Evolutionary conservation across 1,140 invertebrate genomes (phyloP), one percentile per base, ranked within the genome.

Genomic region (Lordiphosa stackelbergi): DNA sequence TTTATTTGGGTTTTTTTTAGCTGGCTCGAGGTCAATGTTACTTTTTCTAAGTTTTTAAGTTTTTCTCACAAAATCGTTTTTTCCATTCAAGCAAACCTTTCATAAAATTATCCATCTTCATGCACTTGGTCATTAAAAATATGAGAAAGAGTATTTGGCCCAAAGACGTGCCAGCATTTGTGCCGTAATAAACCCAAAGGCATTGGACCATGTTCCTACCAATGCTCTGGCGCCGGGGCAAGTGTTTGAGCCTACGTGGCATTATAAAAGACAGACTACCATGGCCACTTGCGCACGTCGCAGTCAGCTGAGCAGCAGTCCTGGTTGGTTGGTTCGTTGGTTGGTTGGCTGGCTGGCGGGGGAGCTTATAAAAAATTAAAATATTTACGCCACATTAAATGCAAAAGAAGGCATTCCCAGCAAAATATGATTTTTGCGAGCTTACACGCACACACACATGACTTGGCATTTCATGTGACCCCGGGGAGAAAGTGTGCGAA

Each of bases 321-420:
- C n/a, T n/a, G n/a, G n/a, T n/a, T n/a, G n/a, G n/a, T n/a, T n/a
- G n/a, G n/a, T n/a, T n/a, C n/a, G n/a, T n/a, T n/a, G n/a, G n/a
- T n/a, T n/a, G n/a, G n/a, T n/a, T n/a, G n/a, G n/a, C n/a, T 31
- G 6, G 7, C 6, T 1, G 28, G 1, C 7, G 28, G 6, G 19
- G 59, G 59, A 37, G 68, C 69, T 83, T 73, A 81, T 81, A 60
- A 81, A 83, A 84, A 81, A 83, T 81, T 81, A 83, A 81, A 81
- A 81, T 77, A 60, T 77, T 81, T 77, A 81, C 77, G 77, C 77
- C 81, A 84, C 77, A 81, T 81, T 81, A 81, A 83, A 81, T 83
- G 73, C 77, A 73, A 81, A 81, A 71, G 53, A 57, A 64, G 65
- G 61, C 55, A 78, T 58, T 64, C 63, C 56, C 49, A 46, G 59